phyloP scores from a whole-genome alignment of 2,888 invertebrate genomes.

The Drosophila koepferae region DNA sequence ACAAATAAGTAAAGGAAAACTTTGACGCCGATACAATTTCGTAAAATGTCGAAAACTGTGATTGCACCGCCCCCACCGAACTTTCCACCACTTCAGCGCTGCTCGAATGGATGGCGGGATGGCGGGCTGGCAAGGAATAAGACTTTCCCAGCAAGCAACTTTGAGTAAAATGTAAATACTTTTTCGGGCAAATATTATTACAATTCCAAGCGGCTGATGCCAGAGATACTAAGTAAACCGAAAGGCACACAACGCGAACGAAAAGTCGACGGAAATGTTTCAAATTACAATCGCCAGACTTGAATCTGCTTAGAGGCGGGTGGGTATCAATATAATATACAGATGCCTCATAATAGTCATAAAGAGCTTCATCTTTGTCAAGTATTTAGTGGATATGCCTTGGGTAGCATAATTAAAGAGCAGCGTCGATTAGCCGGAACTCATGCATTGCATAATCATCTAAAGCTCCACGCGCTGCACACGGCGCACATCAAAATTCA shows the following conservation, averaged over 20 bases:
- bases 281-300: slow-evolving; percentile 45
- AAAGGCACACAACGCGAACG: slow-evolving; percentile 21
- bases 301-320: background rate
- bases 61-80: slow-evolving; percentile 46
- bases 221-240: slow-evolving; percentile 68
- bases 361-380: background rate
- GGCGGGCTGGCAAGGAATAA: background rate
- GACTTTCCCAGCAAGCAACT: slow-evolving; percentile 42
- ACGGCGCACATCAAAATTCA: slow-evolving; percentile 71
- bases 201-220: slow-evolving; percentile 67
- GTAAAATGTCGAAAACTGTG: slow-evolving; percentile 79
- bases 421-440: slow-evolving; percentile 51
- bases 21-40: slow-evolving; percentile 81
- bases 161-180: slow-evolving; percentile 82
- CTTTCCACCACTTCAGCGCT: background rate
- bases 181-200: slow-evolving; percentile 82
- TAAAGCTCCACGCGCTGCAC: slow-evolving; percentile 29
- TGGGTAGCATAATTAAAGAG: slow-evolving; percentile 20
- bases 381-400: background rate
- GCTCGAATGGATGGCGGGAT: background rate
- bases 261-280: slow-evolving; percentile 34
- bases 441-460: slow-evolving; percentile 62
- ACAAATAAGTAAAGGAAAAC: slow-evolving; percentile 67
- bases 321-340: background rate
- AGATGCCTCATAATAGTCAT: slow-evolving; percentile 24